Conservation (phyloP, 2,888 invertebrate species). For the Dinocampus coccinellae region DNA sequence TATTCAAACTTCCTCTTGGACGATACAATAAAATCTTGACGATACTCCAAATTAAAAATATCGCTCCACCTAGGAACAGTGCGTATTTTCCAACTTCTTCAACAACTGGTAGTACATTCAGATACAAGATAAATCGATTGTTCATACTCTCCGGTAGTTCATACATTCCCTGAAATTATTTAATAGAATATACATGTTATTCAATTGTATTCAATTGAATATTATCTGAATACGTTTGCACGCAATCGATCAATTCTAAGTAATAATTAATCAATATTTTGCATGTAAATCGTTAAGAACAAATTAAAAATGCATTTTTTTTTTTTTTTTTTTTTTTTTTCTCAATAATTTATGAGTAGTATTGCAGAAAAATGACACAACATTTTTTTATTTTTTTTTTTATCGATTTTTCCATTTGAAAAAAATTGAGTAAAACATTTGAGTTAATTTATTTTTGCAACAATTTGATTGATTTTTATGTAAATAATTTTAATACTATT, state of each 20-base stretch:
- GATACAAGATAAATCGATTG: constrained; percentile 79
- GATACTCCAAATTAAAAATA: constrained; percentile 72
- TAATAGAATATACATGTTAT: background rate
- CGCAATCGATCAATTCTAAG: background rate
- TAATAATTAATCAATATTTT: background rate
- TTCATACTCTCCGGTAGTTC: constrained; percentile 75
- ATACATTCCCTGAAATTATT: constrained; percentile 76
- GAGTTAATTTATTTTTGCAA: too few relatives aligned
- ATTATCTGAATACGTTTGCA: background rate
- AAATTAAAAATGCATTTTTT: too few relatives aligned
- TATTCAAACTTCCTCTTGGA: constrained; percentile 43
- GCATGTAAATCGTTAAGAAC: background rate
- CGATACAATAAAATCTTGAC: constrained; percentile 59
- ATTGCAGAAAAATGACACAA: background rate
- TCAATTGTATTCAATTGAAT: background rate
- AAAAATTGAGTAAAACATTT: background rate
- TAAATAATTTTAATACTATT: background rate
- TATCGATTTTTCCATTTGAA: background rate
- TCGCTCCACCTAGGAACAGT: constrained; percentile 70
- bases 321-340: background rate
- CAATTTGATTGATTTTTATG: too few relatives aligned
- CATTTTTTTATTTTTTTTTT: background rate
- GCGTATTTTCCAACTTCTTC: constrained; percentile 74
- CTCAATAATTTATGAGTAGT: background rate
- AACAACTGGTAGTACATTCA: constrained; percentile 78